phyloP scores from a whole-genome alignment of 2,797 vertebrate genomes.

The Rhadinocentrus ornatus region DNA sequence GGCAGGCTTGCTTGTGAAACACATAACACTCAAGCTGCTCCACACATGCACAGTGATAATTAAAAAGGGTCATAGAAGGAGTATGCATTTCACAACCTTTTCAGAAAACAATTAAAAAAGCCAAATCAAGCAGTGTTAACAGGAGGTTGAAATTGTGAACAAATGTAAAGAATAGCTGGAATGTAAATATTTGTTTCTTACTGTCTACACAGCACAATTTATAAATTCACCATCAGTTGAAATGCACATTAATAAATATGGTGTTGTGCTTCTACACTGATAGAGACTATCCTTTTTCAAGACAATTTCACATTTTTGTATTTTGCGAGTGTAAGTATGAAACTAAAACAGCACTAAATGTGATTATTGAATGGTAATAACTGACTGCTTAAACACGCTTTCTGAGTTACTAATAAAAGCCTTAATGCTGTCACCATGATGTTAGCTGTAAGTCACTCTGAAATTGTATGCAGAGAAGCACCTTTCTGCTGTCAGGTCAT shows the following conservation, averaged over 20 bases:
- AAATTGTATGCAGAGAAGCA: conserved; percentile 44
- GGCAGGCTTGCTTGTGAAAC: conserved; percentile 51
- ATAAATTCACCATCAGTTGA: conserved; percentile 4
- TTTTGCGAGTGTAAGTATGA: conserved; percentile 11
- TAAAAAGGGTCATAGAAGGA: conserved; percentile 48
- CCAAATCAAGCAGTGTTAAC: conserved; percentile 26
- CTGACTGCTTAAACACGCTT: conserved; percentile 5
- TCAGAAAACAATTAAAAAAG: conserved; percentile 47
- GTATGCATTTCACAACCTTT: conserved; percentile 50
- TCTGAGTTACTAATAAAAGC: conserved; percentile 22
- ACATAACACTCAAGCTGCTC: conserved; percentile 41
- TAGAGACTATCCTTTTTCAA: conserved; percentile 20
- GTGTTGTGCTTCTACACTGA: conserved; percentile 13
- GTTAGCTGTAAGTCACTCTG: conserved; percentile 35
- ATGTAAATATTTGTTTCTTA: conserved; percentile 47
- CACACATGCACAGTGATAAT: conserved; percentile 51
- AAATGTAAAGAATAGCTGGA: conserved; percentile 44
- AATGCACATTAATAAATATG: conserved; percentile 47
- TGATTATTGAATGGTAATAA: conserved; percentile 25
- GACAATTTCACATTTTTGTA: too few species aligned
- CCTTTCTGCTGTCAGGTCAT: conserved; percentile 65
- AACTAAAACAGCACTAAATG: conserved; percentile 21
- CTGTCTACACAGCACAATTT: conserved; percentile 7
- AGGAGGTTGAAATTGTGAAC: conserved; percentile 46
- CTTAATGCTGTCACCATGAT: conserved; percentile 10